phyloP scores from a whole-genome alignment of 2,888 invertebrate genomes.

The Plagodis dolabraria region DNA sequence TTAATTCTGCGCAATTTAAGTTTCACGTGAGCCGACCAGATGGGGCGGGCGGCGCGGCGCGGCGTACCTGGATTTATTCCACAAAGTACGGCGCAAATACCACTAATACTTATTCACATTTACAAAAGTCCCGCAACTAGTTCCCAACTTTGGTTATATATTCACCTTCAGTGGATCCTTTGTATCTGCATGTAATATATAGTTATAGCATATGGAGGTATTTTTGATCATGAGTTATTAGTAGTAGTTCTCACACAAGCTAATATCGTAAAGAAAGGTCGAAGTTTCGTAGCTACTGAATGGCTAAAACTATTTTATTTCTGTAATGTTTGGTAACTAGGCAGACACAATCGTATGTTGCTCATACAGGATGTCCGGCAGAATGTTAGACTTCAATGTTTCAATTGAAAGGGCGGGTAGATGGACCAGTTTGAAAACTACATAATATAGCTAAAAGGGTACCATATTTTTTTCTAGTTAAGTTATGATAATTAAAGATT shows the following conservation, averaged over 20 bases:
- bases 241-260: slow-evolving; percentile 27
- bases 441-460: too few relatives aligned
- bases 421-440: too few relatives aligned
- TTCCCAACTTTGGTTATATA: slow-evolving; percentile 24
- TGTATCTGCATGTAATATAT: slow-evolving; percentile 42
- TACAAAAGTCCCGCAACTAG: slow-evolving; percentile 28
- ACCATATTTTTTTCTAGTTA: too few relatives aligned
- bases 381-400: too few relatives aligned
- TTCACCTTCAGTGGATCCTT: slow-evolving; percentile 24
- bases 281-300: not conserved
- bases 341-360: too few relatives aligned
- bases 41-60: slow-evolving; percentile 15
- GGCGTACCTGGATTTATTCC: slow-evolving; percentile 31
- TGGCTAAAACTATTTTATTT: not conserved
- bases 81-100: slow-evolving; percentile 27
- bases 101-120: slow-evolving; percentile 28
- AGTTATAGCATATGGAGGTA: slow-evolving; percentile 20
- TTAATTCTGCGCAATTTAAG: slow-evolving; percentile 32
- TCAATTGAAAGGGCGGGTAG: too few relatives aligned
- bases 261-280: not conserved
- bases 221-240: slow-evolving; percentile 12
- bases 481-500: too few relatives aligned
- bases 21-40: slow-evolving; percentile 29
- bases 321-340: too few relatives aligned
- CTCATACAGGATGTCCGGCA: too few relatives aligned